A percentile compares a stretch with the other conserved stretches of the same genome.
These are phyloP conservation scores for Anarhynchus alexandrinus DNA, from an alignment of 2,113 vertebrate species.

Conservation along the genomic window DNA sequence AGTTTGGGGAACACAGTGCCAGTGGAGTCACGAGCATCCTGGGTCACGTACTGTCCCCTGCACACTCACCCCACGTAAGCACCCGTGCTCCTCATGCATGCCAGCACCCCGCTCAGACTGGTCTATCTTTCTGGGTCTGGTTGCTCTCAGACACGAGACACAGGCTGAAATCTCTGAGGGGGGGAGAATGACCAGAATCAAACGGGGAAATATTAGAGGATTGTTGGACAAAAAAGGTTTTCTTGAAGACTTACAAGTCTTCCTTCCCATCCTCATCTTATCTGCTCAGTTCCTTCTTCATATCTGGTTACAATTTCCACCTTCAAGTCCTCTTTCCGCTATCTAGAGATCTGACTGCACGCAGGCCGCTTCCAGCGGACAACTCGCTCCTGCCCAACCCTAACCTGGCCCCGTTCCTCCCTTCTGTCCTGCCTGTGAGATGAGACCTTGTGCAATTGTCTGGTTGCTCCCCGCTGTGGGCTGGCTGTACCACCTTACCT, in stretches of 20 bases:
- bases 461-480: background rate
- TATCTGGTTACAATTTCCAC: background rate
- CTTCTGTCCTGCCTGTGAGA: background rate
- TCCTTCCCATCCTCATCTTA: background rate
- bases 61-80: fast-evolving
- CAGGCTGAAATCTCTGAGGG: background rate
- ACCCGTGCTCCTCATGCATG: background rate
- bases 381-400: background rate
- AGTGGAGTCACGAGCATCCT: background rate
- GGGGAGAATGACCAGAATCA: background rate
- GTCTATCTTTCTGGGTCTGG: background rate
- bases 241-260: background rate
- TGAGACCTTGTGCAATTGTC: background rate
- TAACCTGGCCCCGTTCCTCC: background rate
- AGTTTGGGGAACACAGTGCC: background rate
- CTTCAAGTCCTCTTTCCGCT: background rate
- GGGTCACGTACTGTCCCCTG: background rate
- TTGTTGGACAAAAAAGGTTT: background rate
- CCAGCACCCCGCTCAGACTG: background rate
- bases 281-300: background rate
- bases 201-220: background rate
- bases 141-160: background rate
- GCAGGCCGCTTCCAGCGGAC: background rate
- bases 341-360: background rate
- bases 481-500: background rate